phyloP scores from a whole-genome alignment of 2,797 vertebrate species.

The Poeciliopsis gracilis region DNA sequence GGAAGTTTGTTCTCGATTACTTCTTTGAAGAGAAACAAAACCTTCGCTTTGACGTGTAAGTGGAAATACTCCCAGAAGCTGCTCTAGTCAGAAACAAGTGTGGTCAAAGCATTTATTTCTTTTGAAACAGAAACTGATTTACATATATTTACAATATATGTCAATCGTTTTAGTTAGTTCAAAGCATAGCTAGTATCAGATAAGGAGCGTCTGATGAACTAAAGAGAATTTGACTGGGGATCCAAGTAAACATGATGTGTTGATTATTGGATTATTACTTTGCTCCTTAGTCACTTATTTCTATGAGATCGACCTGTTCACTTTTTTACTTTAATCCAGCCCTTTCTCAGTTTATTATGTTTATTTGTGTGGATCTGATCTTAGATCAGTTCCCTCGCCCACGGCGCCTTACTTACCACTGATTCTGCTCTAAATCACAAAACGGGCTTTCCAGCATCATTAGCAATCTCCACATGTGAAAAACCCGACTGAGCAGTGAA shows the following conservation, averaged over 20 bases:
- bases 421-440: not conserved
- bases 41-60: slow-evolving; percentile 93
- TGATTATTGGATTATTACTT: too few relatives aligned
- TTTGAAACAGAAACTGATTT: too few relatives aligned
- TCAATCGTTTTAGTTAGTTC: not conserved
- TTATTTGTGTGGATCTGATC: too few relatives aligned
- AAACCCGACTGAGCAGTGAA: not conserved
- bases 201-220: not conserved
- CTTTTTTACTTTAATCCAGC: too few relatives aligned
- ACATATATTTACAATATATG: too few relatives aligned
- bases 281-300: too few relatives aligned
- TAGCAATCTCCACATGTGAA: not conserved
- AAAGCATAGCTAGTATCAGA: not conserved
- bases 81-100: not conserved
- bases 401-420: not conserved
- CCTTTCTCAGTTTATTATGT: too few relatives aligned
- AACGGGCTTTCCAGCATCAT: not conserved
- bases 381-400: too few relatives aligned
- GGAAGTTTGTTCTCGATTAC: slow-evolving; percentile 93
- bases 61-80: slow-evolving; percentile 41
- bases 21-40: slow-evolving; percentile 96
- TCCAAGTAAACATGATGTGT: not conserved
- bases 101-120: too few relatives aligned
- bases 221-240: not conserved
- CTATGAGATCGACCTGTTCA: too few relatives aligned